A percentile compares a stretch with the other conserved stretches of the same genome.
phyloP scores from a whole-genome alignment of 2,797 vertebrate genomes.

The Macrochelys suwanniensis region DNA sequence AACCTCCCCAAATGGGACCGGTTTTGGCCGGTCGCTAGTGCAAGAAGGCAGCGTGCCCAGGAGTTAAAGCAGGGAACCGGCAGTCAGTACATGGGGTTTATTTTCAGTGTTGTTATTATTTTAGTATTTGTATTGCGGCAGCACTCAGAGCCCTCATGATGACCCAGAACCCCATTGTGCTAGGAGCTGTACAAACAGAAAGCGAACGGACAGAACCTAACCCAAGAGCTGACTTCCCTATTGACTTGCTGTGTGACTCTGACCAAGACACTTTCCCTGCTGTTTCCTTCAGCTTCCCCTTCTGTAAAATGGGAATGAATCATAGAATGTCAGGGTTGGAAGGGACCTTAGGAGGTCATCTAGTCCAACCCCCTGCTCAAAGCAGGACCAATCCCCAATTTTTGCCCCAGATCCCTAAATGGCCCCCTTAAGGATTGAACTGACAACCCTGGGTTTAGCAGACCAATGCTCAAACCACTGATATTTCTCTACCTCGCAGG shows the following conservation, averaged over 20 bases:
- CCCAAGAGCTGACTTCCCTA: background rate
- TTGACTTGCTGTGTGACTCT: background rate
- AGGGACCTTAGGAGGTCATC: too few species aligned
- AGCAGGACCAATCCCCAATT: too few species aligned
- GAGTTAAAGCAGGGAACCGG: background rate
- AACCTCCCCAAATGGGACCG: background rate
- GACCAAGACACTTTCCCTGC: background rate
- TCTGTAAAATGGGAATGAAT: background rate
- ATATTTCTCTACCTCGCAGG: background rate
- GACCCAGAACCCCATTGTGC: background rate
- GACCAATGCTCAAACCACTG: too few species aligned
- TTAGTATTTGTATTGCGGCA: background rate
- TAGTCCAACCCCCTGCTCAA: too few species aligned
- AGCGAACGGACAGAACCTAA: background rate
- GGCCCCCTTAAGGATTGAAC: too few species aligned
- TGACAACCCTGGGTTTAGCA: too few species aligned
- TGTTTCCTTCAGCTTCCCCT: background rate
- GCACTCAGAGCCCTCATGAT: background rate
- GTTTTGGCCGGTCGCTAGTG: background rate
- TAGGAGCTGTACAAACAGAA: background rate
- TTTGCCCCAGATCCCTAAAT: too few species aligned
- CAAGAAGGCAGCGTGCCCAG: background rate
- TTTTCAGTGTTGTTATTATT: background rate
- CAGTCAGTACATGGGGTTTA: background rate
- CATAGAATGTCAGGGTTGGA: too few species aligned